These are phyloP conservation scores for Chironomus tepperi DNA, from an alignment of 1,140 invertebrate genomes.

Conservation along the genomic window DNA sequence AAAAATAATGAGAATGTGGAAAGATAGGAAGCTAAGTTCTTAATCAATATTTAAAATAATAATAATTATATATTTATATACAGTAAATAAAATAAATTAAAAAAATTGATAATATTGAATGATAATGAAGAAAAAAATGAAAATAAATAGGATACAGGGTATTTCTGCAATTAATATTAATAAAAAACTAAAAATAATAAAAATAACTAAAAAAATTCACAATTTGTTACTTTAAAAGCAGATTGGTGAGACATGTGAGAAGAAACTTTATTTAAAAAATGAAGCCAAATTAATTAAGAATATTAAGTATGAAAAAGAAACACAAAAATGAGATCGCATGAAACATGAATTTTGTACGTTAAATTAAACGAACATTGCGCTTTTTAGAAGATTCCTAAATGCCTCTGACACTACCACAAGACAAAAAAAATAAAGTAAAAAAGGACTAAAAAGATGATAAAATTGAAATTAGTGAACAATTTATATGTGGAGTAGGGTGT, in stretches of 20 bases:
- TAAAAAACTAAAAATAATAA: background rate
- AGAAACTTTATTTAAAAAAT: background rate
- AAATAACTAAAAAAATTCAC: background rate
- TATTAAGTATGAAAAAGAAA: background rate
- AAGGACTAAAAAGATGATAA: too few species aligned
- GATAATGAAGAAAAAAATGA: background rate
- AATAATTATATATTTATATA: slow-evolving; percentile 22
- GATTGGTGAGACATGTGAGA: background rate
- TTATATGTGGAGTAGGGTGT: too few species aligned
- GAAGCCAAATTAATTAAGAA: background rate
- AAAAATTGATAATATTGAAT: slow-evolving; percentile 17
- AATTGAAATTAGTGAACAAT: too few species aligned
- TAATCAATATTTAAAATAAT: slow-evolving; percentile 20
- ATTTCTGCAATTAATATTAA: slow-evolving; percentile 19
- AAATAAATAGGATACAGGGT: slow-evolving; percentile 24
- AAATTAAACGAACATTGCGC: background rate
- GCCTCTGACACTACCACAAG: too few species aligned
- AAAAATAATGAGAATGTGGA: background rate
- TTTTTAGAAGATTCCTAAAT: background rate
- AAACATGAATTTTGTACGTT: background rate
- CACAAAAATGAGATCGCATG: too few species aligned
- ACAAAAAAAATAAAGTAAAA: too few species aligned
- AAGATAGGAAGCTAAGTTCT: background rate
- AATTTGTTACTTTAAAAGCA: background rate
- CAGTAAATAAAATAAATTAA: background rate